Evolutionary conservation across 2,797 vertebrate species (phyloP), one percentile per base, ranked within the genome.

Genomic region (Cyprinodon diabolis): DNA sequence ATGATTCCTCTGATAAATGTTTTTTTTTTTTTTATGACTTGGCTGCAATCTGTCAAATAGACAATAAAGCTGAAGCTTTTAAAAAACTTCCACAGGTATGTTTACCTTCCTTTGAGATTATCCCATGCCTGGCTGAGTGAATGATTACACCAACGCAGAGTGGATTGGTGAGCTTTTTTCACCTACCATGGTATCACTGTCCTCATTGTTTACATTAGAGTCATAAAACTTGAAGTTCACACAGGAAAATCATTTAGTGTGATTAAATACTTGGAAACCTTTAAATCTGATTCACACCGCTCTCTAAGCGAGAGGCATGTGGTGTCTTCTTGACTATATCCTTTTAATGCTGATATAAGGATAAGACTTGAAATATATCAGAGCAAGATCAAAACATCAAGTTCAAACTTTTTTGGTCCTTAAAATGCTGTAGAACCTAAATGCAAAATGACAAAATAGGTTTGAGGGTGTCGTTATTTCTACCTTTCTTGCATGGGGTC

Each of bases 171-270:
- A 82, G 30, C 66, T 71, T 73, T 86, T 72, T 14, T 23, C 79
- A 82, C 78, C 74, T 63, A 82, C 66, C n/a, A 37, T 69, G 6
- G 11, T 49, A 79, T 86, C 89, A 89, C 88, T 84, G 86, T 66
- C 19, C 43, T 63, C 9, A 0, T 1, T 91, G 87, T 90, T 89
- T 86, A 92, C 89, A 84, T 78, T 87, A 71, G 71, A 23, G 68
- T 83, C 83, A 65, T 88, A 86, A 87, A 87, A 89, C 83, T 57
- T 70, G 11, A 60, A 77, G 86, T 91, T 90, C 91, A 90, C 88
- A 91, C 83, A 86, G 83, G 85, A 90, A 89, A 81, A 86, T 78
- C 14, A 86, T 80, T 89, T 79, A 77, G 58, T 70, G 66, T 72
- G 81, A 87, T 88, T 81, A 74, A 80, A 81, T 79, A 70, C 66